Percentiles rank a stretch among this genome's conserved stretches.
Conservation (phyloP, 2,888 invertebrate species). For the Drosophila bunnanda region DNA sequence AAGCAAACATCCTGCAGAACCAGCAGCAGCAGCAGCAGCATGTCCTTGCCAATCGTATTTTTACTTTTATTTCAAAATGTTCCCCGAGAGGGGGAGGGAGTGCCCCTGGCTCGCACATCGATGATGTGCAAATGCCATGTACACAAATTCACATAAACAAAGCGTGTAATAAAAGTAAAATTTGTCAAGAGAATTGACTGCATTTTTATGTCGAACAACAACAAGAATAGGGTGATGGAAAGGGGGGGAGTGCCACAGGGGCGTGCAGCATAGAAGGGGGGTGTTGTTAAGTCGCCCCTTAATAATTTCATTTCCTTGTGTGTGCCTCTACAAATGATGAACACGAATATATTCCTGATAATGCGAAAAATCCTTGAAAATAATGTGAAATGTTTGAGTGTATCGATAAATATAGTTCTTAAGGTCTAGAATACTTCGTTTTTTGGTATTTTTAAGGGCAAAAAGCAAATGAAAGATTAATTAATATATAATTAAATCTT, state of each 20-base stretch:
- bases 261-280: background rate
- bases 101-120: constrained; percentile 31
- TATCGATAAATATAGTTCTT: no score
- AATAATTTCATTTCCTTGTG: background rate
- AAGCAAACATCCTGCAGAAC: constrained; percentile 20
- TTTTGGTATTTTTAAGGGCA: no score
- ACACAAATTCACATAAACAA: constrained; percentile 44
- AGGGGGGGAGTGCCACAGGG: constrained; percentile 5
- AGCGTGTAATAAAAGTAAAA: constrained; percentile 65
- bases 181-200: constrained; percentile 73
- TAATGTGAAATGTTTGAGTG: no score
- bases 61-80: constrained; percentile 11
- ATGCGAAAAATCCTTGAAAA: no score
- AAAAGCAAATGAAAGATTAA: no score
- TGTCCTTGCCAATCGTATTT: constrained; percentile 21
- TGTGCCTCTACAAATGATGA: background rate
- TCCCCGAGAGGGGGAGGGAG: background rate
- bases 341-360: background rate
- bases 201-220: constrained; percentile 54
- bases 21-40: background rate
- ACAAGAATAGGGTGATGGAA: background rate
- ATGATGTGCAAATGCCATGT: constrained; percentile 60
- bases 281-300: background rate
- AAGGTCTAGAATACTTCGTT: no score
- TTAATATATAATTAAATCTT: background rate